These are phyloP conservation scores for Epinotia bilunana DNA, from an alignment of 2,888 invertebrate species.

Conservation along the genomic window DNA sequence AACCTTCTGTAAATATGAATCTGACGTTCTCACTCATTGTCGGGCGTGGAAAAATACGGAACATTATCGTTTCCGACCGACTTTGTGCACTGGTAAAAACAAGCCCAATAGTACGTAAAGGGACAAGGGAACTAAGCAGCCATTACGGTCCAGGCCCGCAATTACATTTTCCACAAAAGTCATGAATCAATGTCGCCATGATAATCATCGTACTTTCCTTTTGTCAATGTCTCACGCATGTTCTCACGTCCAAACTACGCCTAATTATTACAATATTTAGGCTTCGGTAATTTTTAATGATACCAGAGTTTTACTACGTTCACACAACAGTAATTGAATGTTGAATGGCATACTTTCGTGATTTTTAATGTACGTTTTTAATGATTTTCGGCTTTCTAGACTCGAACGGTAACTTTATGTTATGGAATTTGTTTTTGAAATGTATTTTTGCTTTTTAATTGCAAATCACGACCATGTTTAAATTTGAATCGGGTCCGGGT, in stretches of 20 bases:
- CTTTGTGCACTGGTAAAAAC: not conserved
- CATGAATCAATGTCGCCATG: slow-evolving; percentile 42
- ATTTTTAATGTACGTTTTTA: slow-evolving; percentile 42
- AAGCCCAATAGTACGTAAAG: not conserved
- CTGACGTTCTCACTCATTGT: no score
- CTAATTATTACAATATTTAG: slow-evolving; percentile 42
- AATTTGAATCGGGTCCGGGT: not conserved
- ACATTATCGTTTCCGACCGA: not conserved
- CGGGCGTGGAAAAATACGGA: not conserved
- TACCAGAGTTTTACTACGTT: slow-evolving; percentile 40
- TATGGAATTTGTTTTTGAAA: slow-evolving; percentile 24
- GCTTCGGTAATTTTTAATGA: slow-evolving; percentile 45
- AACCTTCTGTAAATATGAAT: not conserved
- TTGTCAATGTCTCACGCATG: slow-evolving; percentile 19
- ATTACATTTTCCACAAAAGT: slow-evolving; percentile 27
- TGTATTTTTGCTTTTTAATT: not conserved
- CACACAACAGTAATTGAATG: slow-evolving; percentile 41
- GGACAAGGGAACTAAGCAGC: slow-evolving; percentile 19
- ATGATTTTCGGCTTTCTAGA: slow-evolving; percentile 44
- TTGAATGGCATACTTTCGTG: slow-evolving; percentile 40
- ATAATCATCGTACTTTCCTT: slow-evolving; percentile 29
- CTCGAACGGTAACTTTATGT: slow-evolving; percentile 35
- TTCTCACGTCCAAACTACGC: slow-evolving; percentile 31
- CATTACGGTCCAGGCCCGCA: slow-evolving; percentile 15
- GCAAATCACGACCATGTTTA: not conserved